A percentile compares a stretch with the other conserved stretches of the same genome.
Evolutionary conservation across 2,797 vertebrate genomes (phyloP).

Genomic region (Prunella strophiata): DNA sequence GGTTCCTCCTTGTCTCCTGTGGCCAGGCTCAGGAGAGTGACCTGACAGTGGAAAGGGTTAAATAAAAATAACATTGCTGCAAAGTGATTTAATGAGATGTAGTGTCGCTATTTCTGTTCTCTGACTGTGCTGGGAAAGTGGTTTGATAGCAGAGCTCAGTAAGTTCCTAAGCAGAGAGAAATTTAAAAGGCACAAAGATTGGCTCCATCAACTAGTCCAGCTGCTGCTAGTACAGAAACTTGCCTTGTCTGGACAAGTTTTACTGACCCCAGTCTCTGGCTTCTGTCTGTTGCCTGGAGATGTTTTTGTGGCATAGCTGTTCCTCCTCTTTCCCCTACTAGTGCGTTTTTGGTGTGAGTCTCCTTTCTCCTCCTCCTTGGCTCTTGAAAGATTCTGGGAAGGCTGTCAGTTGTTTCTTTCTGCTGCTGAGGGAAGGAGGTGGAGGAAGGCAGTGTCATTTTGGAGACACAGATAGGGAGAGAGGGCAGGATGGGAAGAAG

Average conservation of each 20-base stretch:
- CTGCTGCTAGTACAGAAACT: neutral
- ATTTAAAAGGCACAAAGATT: neutral
- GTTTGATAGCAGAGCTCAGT: neutral
- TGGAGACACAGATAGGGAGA: neutral
- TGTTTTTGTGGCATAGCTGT: slow-evolving; percentile 42
- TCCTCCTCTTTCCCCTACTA: slow-evolving; percentile 37
- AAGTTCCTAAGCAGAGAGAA: neutral
- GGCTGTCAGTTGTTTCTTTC: neutral
- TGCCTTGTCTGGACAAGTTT: slow-evolving; percentile 56
- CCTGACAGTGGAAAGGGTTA: neutral
- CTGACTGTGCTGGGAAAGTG: neutral
- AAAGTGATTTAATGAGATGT: neutral
- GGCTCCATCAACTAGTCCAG: neutral
- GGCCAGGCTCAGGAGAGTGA: neutral
- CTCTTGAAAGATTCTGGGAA: neutral
- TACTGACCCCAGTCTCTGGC: slow-evolving; percentile 45
- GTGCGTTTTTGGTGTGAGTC: slow-evolving; percentile 38
- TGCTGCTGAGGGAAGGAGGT: neutral
- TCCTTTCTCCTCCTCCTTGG: slow-evolving; percentile 6
- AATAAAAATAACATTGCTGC: neutral
- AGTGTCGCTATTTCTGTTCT: neutral
- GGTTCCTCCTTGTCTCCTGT: neutral
- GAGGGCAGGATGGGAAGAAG: neutral
- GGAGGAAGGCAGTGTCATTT: neutral
- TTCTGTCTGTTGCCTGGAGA: slow-evolving; percentile 45